Evolutionary conservation across 1,140 invertebrate genomes (phyloP).

Genomic region (Camponotus vicinus): DNA sequence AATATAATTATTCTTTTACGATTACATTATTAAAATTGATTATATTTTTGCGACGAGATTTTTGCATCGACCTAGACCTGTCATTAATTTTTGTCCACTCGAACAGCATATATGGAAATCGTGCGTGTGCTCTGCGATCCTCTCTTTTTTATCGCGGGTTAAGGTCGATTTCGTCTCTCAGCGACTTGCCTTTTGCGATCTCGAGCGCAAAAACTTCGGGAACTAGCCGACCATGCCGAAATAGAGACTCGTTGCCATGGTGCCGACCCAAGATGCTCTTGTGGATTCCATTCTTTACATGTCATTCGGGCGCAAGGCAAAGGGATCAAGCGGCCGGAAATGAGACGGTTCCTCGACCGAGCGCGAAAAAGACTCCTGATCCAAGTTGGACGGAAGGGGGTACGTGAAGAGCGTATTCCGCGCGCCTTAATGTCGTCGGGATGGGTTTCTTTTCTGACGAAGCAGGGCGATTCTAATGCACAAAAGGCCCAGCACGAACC

Average conservation of each 20-base stretch:
- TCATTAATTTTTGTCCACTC: background rate
- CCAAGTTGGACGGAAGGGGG: constrained; percentile 53
- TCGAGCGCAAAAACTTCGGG: constrained; percentile 43
- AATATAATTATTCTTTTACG: background rate
- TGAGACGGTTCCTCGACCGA: constrained; percentile 63
- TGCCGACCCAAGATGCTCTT: constrained; percentile 53
- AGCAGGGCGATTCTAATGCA: constrained; percentile 31
- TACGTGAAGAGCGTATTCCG: constrained; percentile 35
- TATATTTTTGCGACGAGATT: background rate
- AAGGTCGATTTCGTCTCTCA: constrained; percentile 36
- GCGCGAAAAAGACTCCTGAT: constrained; percentile 56
- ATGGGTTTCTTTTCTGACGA: constrained; percentile 44
- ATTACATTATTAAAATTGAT: background rate
- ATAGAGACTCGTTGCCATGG: constrained; percentile 67
- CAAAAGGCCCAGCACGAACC: constrained; percentile 4
- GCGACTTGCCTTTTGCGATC: constrained; percentile 15
- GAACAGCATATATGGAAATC: constrained; percentile 34
- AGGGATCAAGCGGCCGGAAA: constrained; percentile 71
- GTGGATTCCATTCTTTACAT: constrained; percentile 71
- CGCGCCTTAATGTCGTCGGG: constrained; percentile 46
- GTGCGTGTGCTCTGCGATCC: background rate
- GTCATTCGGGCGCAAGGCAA: constrained; percentile 65
- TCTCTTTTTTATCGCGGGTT: constrained; percentile 35
- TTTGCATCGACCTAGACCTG: background rate
- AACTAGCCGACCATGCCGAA: constrained; percentile 53